Percentiles rank a stretch among this genome's conserved stretches.
Conservation (phyloP, 2,888 invertebrate species). For the Epinotia nisella region DNA sequence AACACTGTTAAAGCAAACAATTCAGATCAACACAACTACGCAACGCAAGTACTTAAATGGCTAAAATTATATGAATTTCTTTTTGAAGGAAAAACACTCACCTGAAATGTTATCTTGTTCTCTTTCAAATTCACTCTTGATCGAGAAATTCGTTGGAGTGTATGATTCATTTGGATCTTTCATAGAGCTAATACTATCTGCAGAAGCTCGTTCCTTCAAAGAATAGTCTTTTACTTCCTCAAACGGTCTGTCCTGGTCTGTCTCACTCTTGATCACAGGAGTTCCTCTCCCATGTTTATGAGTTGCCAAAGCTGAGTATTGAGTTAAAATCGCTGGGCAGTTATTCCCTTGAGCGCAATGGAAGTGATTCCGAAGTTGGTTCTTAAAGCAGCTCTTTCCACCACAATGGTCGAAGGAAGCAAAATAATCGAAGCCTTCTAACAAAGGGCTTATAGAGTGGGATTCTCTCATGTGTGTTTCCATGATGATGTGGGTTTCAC, state of each 20-base stretch:
- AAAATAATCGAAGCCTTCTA: conserved; percentile 94
- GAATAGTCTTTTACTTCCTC: conserved; percentile 83
- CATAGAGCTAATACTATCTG: conserved; percentile 71
- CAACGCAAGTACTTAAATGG: neutral
- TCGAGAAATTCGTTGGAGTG: conserved; percentile 75
- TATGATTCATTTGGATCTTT: conserved; percentile 71
- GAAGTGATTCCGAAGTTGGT: conserved; percentile 77
- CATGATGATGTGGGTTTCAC: conserved; percentile 90
- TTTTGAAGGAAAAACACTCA: conserved; percentile 62
- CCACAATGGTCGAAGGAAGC: conserved; percentile 81
- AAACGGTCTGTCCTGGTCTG: conserved; percentile 71
- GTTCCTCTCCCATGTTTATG: conserved; percentile 81
- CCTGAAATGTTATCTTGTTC: conserved; percentile 81
- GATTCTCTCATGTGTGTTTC: conserved; percentile 94
- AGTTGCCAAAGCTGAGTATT: conserved; percentile 80
- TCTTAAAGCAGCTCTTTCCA: conserved; percentile 80
- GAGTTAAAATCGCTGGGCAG: conserved; percentile 79
- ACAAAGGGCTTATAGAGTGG: conserved; percentile 91
- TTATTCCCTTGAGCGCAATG: conserved; percentile 81
- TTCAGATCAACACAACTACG: neutral
- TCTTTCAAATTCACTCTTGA: conserved; percentile 80
- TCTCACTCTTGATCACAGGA: conserved; percentile 74
- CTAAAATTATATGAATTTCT: neutral
- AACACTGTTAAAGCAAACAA: neutral
- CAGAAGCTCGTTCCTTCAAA: conserved; percentile 77